Base-by-base conservation (phyloP, 53 echinoderm and acorn worm genomes). In the Stichopus horrens region DNA sequence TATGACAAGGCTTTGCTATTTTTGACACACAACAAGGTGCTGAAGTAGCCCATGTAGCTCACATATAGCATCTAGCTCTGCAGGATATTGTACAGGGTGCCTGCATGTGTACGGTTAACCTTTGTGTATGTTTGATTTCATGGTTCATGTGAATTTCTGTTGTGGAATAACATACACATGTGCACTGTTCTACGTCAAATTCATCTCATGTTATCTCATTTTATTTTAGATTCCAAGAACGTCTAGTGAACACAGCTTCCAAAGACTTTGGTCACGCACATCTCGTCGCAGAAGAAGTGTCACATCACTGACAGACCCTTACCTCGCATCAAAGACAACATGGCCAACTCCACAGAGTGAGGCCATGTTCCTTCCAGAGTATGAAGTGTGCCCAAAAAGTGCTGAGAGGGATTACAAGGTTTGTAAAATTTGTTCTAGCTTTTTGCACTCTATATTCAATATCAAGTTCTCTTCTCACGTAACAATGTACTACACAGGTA, bases 341-440 rank as follows among this genome's bases (percentile, higher is more conserved):
- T 98, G 99, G 99, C 99, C 99, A 5, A 93, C 94, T 6, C 99
- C 99, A 13, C 95, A 96, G 87, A 95, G 94, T 75, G 99, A 98
- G 75, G 99, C 96, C 81, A 93, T 98, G 91, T 98, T 98, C 65
- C 84, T 98, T 14, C 99, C 99, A 23, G 99, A 98, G 79, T 98
- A 98, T 88, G 94, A 94, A 86, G 99, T 98, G 22, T 96, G 92
- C 74, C 99, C 96, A 9, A 88, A 94, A 52, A 96, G 94, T 75
- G 94, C 93, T 8, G 95, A 98, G 58, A 91, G 89, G 52, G 95
- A 98, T 73, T 98, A 94, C 79, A 95, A 98, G 92, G 99, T 96
- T 63, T 63, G 63, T 63, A 10, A 63, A 63, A 63, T 8, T 37
- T 37, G 37, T 37, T 37, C 37, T 37, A 37, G 37, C 37, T 37